Evolutionary conservation across 2,797 vertebrate genomes (phyloP).

Genomic region (Anisognathus igniventris): DNA sequence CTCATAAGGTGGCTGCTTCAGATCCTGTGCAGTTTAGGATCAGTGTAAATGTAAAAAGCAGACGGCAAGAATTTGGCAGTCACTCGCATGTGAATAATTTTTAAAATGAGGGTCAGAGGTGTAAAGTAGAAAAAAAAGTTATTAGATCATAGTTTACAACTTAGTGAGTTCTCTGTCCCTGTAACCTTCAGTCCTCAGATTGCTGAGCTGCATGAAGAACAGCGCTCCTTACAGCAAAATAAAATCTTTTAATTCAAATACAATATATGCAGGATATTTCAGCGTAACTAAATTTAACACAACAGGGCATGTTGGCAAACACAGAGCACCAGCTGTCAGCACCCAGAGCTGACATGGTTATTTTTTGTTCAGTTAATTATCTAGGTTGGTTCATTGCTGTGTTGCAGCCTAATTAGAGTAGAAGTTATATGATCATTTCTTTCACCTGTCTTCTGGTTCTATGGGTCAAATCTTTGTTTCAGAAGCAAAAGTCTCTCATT

Average conservation of each 20-base stretch:
- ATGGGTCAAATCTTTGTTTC: not conserved
- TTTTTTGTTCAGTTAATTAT: constrained; percentile 34
- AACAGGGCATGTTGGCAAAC: constrained; percentile 18
- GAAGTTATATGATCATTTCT: not conserved
- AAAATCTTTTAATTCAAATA: not conserved
- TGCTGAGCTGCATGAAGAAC: not conserved
- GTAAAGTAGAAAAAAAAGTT: not conserved
- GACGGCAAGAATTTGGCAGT: constrained; percentile 2
- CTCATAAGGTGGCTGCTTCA: constrained; percentile 7
- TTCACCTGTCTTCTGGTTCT: not conserved
- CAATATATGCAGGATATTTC: not conserved
- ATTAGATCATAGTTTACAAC: not conserved
- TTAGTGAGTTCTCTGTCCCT: not conserved
- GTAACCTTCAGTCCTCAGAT: not conserved
- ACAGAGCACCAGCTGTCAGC: constrained; percentile 28
- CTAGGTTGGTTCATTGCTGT: not conserved
- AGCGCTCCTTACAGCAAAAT: not conserved
- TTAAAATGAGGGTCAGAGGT: constrained; percentile 17
- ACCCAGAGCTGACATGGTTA: not conserved
- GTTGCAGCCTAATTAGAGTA: not conserved
- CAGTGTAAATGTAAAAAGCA: not conserved
- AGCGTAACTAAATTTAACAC: not conserved
- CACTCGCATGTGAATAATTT: not conserved
- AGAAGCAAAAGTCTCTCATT: not conserved
- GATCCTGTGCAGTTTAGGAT: not conserved